These are phyloP conservation scores for Labeo calbasu DNA, from an alignment of 2,797 vertebrate genomes.

Conservation along the genomic window DNA sequence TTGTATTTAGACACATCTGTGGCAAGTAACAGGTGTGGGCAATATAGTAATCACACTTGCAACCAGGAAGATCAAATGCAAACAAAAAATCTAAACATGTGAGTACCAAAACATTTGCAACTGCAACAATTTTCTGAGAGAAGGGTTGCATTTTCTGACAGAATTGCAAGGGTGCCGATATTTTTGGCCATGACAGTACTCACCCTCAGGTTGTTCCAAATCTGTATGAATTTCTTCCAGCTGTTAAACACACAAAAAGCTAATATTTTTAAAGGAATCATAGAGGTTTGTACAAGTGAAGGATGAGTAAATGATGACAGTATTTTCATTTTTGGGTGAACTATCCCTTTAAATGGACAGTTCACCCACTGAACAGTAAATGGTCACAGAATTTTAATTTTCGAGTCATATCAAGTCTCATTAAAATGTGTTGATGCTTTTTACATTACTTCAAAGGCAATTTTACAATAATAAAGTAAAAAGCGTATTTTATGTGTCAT, in stretches of 20 bases:
- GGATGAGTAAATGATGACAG: neutral
- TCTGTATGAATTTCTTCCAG: neutral
- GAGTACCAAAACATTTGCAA: too few species aligned
- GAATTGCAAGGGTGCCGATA: too few species aligned
- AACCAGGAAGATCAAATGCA: too few species aligned
- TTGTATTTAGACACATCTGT: too few species aligned
- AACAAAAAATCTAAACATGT: too few species aligned
- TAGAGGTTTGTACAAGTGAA: neutral
- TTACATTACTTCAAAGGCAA: neutral
- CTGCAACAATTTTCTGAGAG: too few species aligned
- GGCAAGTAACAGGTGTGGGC: too few species aligned
- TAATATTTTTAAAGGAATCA: neutral
- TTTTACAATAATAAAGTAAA: neutral
- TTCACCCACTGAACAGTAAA: neutral
- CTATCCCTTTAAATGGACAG: neutral
- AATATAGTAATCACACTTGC: too few species aligned
- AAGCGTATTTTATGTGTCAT: neutral
- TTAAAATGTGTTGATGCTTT: neutral
- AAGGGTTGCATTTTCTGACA: too few species aligned
- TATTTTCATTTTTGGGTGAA: neutral
- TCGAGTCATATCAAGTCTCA: neutral
- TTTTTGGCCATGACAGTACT: neutral
- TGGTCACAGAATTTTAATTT: neutral
- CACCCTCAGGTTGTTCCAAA: neutral
- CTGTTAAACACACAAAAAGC: neutral